Percentiles rank a stretch among this genome's conserved stretches.
These are phyloP conservation scores for Mormyrus proboscirostris DNA, from an alignment of 2,797 vertebrate species.

Conservation along the genomic window DNA sequence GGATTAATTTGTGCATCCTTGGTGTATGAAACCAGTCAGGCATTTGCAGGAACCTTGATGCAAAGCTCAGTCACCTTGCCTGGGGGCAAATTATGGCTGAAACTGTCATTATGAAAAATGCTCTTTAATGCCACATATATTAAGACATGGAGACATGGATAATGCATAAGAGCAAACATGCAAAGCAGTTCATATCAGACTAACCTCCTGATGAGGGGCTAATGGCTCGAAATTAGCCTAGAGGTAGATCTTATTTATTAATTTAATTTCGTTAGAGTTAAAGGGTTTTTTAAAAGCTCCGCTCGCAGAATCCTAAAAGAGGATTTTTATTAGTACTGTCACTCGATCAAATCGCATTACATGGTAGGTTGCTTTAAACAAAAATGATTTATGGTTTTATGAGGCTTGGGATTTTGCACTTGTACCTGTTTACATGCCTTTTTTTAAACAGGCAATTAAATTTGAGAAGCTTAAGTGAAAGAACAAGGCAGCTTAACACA, in stretches of 20 bases:
- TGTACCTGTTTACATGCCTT: neutral
- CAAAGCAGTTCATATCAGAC: slow-evolving; percentile 3
- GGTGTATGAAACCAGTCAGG: neutral
- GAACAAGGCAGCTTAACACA: neutral
- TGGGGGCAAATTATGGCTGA: neutral
- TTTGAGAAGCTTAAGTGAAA: neutral
- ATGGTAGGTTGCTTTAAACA: slow-evolving; percentile 1
- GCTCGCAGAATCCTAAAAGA: neutral
- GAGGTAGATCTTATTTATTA: neutral
- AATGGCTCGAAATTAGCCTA: neutral
- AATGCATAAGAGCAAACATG: neutral
- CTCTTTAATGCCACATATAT: slow-evolving; percentile 9
- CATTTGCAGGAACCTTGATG: neutral
- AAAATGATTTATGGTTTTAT: neutral
- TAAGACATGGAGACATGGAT: neutral
- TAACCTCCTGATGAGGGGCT: neutral
- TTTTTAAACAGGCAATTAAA: neutral
- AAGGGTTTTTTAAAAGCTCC: neutral
- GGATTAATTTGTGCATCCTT: neutral
- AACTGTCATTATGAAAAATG: slow-evolving; percentile 2
- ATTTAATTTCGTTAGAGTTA: neutral
- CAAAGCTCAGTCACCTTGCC: slow-evolving; percentile 3
- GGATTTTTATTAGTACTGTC: neutral
- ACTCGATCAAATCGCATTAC: neutral
- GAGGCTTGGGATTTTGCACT: neutral